Conservation (phyloP, 2,113 vertebrate species). For the Dryoscopus gambensis region DNA sequence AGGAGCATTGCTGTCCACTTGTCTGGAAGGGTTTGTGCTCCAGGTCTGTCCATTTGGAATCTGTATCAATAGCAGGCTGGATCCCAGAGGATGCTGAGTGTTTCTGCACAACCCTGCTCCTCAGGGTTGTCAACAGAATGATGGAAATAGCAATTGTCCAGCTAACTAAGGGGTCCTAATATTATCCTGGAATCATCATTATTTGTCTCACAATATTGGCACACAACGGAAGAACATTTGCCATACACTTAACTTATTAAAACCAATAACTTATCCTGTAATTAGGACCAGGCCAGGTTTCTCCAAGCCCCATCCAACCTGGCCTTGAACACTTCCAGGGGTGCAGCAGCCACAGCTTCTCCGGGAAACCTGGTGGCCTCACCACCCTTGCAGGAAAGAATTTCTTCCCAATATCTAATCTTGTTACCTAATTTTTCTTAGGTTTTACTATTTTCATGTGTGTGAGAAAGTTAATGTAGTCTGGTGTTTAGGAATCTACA, state of each 20-base stretch:
- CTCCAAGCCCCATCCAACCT: not conserved
- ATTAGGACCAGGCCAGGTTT: not conserved
- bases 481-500: not conserved
- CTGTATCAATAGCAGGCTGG: not conserved
- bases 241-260: not conserved
- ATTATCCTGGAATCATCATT: not conserved
- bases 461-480: not conserved
- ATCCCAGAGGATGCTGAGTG: not conserved
- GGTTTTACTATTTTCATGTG: not conserved
- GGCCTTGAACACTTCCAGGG: not conserved
- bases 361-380: not conserved
- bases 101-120: not conserved
- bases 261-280: not conserved
- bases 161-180: not conserved
- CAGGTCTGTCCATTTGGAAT: not conserved
- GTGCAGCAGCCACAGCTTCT: not conserved
- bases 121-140: not conserved
- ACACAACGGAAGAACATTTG: not conserved
- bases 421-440: not conserved
- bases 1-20: not conserved
- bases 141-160: not conserved
- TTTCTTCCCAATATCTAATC: not conserved
- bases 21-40: not conserved
- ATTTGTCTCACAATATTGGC: not conserved
- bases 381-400: not conserved